A percentile compares a stretch with the other conserved stretches of the same genome.
Evolutionary conservation across 2,888 invertebrate species (phyloP).

Genomic region (Hydrotaea cyrtoneurina): DNA sequence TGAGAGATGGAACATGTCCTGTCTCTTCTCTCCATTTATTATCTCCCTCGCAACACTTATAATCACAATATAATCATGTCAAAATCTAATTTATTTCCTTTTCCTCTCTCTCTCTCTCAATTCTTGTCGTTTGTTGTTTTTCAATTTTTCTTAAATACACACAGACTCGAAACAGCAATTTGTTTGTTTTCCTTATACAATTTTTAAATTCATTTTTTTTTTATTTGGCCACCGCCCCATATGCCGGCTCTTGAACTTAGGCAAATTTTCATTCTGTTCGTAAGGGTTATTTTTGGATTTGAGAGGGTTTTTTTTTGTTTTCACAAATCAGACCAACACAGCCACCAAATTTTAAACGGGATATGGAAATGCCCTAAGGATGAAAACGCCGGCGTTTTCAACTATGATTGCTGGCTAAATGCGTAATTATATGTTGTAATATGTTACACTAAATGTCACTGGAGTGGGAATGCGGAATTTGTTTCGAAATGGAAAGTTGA

Average conservation of each 20-base stretch:
- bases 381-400: neutral
- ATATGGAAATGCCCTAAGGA: conserved; percentile 10
- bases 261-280: neutral
- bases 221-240: neutral
- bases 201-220: neutral
- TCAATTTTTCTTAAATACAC: conserved; percentile 4
- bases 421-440: conserved; percentile 22
- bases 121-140: neutral
- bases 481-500: too few relatives aligned
- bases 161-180: conserved; percentile 9
- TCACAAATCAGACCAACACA: neutral
- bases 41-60: too few relatives aligned
- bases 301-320: too few relatives aligned
- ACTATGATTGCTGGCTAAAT: neutral
- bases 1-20: too few relatives aligned
- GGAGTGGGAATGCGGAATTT: neutral
- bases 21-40: too few relatives aligned
- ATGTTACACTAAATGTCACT: neutral
- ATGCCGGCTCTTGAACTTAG: conserved; percentile 12
- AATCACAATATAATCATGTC: too few relatives aligned
- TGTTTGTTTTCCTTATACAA: neutral
- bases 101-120: too few relatives aligned
- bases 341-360: neutral
- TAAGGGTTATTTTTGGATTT: conserved; percentile 24
- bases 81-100: too few relatives aligned